A percentile compares a stretch with the other conserved stretches of the same genome.
phyloP scores from a whole-genome alignment of 2,797 vertebrate genomes.

The Centropyge bicolor region DNA sequence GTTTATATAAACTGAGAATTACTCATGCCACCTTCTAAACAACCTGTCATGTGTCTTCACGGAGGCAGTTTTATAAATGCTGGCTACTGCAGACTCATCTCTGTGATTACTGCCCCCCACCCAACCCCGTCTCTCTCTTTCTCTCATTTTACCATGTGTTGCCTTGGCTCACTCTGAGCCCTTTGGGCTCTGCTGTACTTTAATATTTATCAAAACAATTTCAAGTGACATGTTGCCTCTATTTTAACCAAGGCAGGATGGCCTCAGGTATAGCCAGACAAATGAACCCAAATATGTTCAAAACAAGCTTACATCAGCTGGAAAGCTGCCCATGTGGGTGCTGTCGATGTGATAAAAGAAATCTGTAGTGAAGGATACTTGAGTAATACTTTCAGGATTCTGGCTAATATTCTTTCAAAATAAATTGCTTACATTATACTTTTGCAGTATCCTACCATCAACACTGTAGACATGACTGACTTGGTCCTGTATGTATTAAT shows the following conservation, averaged over 20 bases:
- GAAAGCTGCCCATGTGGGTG: conserved; percentile 35
- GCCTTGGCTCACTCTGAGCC: conserved; percentile 53
- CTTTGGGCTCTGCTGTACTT: conserved; percentile 69
- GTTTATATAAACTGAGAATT: conserved; percentile 41
- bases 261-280: conserved; percentile 56
- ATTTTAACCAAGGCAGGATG: conserved; percentile 57
- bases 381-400: conserved; percentile 16
- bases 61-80: conserved; percentile 35
- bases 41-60: conserved; percentile 46
- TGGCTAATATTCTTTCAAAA: conserved; percentile 14
- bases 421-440: conserved; percentile 16
- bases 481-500: conserved; percentile 53
- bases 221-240: conserved; percentile 73
- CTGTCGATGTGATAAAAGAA: conserved; percentile 29
- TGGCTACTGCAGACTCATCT: conserved; percentile 30
- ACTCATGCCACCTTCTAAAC: conserved; percentile 30
- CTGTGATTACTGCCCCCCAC: conserved; percentile 29
- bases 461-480: conserved; percentile 36
- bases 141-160: conserved; percentile 33
- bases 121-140: background rate
- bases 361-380: conserved; percentile 4
- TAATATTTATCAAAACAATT: conserved; percentile 82
- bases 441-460: conserved; percentile 31
- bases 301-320: conserved; percentile 57
- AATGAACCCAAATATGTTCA: conserved; percentile 57